phyloP scores from a whole-genome alignment of 2,797 vertebrate genomes.

The Urocyon cinereoargenteus region DNA sequence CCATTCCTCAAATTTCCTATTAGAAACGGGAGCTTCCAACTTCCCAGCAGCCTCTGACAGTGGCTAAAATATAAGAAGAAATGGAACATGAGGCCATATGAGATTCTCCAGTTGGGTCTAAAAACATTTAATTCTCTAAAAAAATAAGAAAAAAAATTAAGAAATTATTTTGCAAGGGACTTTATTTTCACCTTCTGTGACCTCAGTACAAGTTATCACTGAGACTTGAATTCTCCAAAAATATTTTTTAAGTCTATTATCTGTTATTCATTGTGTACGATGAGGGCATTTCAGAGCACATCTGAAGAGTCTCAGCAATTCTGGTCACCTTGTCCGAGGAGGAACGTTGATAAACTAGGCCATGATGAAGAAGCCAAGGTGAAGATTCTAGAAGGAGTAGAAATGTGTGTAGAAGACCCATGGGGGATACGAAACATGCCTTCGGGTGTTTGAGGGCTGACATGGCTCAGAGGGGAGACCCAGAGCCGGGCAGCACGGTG shows the following conservation, averaged over 20 bases:
- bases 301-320: accelerated
- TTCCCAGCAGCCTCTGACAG: background rate
- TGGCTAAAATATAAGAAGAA: background rate
- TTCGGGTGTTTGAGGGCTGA: accelerated
- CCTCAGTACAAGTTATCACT: background rate
- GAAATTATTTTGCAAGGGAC: background rate
- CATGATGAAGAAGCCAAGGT: accelerated
- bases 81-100: accelerated
- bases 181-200: background rate
- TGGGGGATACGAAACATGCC: accelerated
- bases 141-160: background rate
- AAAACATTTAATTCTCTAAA: background rate
- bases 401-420: accelerated
- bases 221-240: background rate
- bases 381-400: accelerated
- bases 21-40: no score
- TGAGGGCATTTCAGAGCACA: background rate
- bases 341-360: accelerated
- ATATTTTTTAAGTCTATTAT: accelerated
- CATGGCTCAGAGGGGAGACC: background rate
- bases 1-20: background rate
- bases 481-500: accelerated
- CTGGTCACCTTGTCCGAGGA: accelerated
- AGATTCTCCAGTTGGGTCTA: background rate
- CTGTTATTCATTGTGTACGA: accelerated